Percentiles rank a stretch among this genome's conserved stretches.
Conservation (phyloP, 2,888 invertebrate species). For the Andrena hattorfiana region DNA sequence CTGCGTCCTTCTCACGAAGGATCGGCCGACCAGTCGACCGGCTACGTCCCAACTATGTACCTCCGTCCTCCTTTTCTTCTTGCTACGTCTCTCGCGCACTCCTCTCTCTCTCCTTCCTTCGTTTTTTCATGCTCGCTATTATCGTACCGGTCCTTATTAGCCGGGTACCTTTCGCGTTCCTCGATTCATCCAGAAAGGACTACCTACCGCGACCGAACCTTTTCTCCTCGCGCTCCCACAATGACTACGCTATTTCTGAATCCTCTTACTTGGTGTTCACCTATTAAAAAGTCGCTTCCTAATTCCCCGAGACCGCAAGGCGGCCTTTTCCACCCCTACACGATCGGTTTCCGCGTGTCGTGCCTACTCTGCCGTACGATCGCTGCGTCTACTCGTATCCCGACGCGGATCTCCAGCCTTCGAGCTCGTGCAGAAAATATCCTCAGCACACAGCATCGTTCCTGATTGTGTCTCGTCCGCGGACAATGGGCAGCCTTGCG, state of each 20-base stretch:
- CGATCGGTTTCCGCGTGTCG: no score
- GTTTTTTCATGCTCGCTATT: constrained; percentile 63
- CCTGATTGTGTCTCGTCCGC: no score
- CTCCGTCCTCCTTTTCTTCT: constrained; percentile 45
- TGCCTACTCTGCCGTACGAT: no score
- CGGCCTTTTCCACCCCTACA: neutral
- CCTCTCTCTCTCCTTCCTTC: constrained; percentile 13
- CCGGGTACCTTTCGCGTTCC: constrained; percentile 57
- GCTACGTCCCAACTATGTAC: constrained; percentile 48
- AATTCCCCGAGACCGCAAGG: constrained; percentile 39
- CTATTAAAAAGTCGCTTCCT: constrained; percentile 56
- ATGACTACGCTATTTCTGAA: constrained; percentile 67
- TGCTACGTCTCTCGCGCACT: constrained; percentile 17
- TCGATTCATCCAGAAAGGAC: constrained; percentile 45
- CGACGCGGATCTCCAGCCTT: no score
- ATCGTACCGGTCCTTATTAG: constrained; percentile 70
- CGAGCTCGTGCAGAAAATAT: no score
- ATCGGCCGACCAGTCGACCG: constrained; percentile 64
- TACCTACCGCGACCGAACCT: constrained; percentile 59
- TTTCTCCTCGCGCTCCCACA: constrained; percentile 41
- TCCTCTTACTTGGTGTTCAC: constrained; percentile 66
- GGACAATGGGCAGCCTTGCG: no score
- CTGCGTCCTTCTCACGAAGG: constrained; percentile 73
- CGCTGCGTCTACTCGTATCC: no score
- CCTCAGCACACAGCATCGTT: no score